Conservation (phyloP, 2,797 vertebrate species). For the Lacerta bilineata region DNA sequence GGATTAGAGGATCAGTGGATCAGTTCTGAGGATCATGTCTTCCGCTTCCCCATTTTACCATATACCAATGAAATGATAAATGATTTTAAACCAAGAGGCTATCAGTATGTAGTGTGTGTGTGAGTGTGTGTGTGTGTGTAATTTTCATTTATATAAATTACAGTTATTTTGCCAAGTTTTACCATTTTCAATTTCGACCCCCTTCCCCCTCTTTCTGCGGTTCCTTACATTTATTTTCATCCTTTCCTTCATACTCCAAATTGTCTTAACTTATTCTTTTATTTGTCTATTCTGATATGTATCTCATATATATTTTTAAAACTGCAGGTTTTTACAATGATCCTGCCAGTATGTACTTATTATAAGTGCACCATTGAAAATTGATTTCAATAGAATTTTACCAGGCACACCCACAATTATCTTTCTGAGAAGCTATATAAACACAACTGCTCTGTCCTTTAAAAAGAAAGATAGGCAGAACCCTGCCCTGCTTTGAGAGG, state of each 20-base stretch:
- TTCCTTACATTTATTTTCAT: too few species aligned
- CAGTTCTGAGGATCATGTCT: background rate
- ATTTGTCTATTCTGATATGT: too few species aligned
- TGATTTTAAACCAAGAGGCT: background rate
- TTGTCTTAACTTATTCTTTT: too few species aligned
- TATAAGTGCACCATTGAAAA: slow-evolving; percentile 21
- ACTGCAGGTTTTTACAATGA: too few species aligned
- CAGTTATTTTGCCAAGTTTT: too few species aligned
- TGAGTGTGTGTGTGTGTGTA: too few species aligned
- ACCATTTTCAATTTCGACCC: too few species aligned
- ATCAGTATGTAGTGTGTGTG: background rate
- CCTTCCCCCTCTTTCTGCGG: too few species aligned
- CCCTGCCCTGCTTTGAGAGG: background rate
- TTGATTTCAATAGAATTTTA: background rate
- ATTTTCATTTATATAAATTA: too few species aligned
- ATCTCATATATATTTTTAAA: too few species aligned
- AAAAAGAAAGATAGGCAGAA: background rate
- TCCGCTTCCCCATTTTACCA: background rate
- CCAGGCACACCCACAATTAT: background rate
- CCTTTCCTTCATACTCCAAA: too few species aligned
- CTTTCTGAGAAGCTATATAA: background rate
- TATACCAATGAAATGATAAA: background rate
- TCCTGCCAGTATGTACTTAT: background rate
- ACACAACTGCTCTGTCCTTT: background rate
- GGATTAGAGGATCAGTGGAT: background rate